Conservation (phyloP, 2,113 vertebrate species). For the Corythornis madagascariensis region DNA sequence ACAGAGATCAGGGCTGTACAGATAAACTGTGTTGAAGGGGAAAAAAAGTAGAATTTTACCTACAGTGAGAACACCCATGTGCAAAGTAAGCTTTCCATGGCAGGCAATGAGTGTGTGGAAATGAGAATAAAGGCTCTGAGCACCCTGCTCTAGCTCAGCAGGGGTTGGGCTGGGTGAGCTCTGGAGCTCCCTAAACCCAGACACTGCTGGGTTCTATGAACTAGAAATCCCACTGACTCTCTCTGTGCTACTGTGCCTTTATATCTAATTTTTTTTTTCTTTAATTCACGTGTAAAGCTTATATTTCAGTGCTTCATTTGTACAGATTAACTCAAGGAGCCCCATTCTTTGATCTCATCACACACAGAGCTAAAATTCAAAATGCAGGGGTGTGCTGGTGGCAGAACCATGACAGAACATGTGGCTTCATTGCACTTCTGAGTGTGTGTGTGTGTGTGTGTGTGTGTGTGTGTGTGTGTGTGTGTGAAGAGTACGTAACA, state of each 20-base stretch:
- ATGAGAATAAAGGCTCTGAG: not conserved
- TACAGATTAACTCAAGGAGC: not conserved
- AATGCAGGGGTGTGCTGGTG: not conserved
- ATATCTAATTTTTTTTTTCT: not conserved
- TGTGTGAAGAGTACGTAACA: not conserved
- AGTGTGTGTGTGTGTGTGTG: not conserved
- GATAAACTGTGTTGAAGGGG: conserved; percentile 38
- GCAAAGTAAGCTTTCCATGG: not conserved
- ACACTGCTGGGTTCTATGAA: no score
- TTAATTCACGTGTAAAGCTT: not conserved
- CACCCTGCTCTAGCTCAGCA: no score
- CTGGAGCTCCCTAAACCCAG: no score
- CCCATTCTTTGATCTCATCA: not conserved
- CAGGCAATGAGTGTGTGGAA: conserved; percentile 27
- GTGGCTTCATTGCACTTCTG: not conserved
- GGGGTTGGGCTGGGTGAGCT: no score
- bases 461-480: not conserved
- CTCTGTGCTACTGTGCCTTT: not conserved
- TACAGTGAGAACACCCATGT: conserved; percentile 14
- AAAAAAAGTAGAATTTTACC: not conserved
- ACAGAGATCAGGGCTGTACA: conserved; percentile 41
- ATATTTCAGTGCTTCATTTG: not conserved
- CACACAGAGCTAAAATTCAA: not conserved
- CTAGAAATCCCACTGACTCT: not conserved
- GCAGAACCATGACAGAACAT: not conserved